Evolutionary conservation across 2,797 vertebrate species (phyloP).

Genomic region (Pangasius larnaudii): DNA sequence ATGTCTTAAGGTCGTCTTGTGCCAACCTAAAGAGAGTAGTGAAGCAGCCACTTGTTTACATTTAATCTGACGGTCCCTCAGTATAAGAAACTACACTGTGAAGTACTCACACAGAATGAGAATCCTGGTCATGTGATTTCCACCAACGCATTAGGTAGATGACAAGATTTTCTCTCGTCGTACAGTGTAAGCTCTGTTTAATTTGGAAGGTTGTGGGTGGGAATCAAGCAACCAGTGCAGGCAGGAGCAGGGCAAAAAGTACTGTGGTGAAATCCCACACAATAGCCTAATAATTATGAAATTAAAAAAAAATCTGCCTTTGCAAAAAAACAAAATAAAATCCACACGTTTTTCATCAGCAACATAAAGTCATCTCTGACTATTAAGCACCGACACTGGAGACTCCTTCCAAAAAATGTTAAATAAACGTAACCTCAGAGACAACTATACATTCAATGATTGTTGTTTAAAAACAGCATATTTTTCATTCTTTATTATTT

Average conservation of each 20-base stretch:
- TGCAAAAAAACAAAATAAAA: neutral
- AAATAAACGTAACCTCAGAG: no score
- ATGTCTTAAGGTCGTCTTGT: neutral
- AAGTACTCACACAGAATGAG: neutral
- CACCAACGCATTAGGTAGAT: conserved; percentile 11
- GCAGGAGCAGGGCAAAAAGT: neutral
- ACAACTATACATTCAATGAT: neutral
- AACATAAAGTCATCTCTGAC: neutral
- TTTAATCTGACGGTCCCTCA: neutral
- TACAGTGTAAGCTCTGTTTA: conserved; percentile 15
- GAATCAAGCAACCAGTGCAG: neutral
- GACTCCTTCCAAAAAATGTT: neutral
- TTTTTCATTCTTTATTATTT: no score
- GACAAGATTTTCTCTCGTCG: neutral
- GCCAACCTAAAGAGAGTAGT: neutral
- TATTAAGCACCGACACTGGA: neutral
- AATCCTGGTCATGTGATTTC: conserved; percentile 5
- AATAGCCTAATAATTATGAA: neutral
- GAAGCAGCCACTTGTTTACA: neutral
- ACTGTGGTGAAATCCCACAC: conserved; percentile 1
- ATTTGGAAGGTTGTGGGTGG: conserved; percentile 6
- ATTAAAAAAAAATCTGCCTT: neutral
- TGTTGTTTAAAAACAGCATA: neutral
- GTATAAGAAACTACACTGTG: neutral
- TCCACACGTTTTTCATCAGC: neutral